These are phyloP conservation scores for Rhabdophis nuchalis DNA, from an alignment of 2,797 vertebrate genomes.

Conservation along the genomic window DNA sequence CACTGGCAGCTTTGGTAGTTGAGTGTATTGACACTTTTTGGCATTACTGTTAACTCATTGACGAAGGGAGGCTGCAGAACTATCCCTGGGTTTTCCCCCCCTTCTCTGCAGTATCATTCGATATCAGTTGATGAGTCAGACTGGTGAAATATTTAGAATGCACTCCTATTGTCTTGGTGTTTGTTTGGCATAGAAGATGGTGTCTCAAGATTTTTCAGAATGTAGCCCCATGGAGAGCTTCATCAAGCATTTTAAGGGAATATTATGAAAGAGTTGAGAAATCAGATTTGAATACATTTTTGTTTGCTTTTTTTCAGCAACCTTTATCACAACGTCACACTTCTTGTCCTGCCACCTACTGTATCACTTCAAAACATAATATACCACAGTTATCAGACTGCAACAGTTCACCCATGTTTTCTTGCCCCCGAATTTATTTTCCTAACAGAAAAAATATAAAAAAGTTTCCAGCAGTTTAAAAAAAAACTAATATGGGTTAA, in stretches of 20 bases:
- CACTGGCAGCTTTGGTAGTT: neutral
- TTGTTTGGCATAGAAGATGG: neutral
- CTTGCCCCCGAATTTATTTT: neutral
- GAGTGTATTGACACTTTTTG: neutral
- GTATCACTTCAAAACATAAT: neutral
- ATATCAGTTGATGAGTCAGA: neutral
- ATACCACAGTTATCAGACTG: neutral
- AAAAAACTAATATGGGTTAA: neutral
- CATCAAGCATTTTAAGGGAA: neutral
- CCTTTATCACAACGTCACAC: neutral
- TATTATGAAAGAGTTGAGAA: neutral
- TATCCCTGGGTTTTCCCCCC: accelerated
- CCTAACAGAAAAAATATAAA: neutral
- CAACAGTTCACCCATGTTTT: neutral
- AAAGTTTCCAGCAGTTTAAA: neutral
- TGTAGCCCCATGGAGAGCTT: neutral
- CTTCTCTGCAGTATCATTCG: neutral
- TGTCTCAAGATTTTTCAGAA: neutral
- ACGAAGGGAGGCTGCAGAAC: neutral
- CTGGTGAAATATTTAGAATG: neutral
- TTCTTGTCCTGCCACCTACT: neutral
- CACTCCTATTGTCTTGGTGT: neutral
- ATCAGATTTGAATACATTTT: neutral
- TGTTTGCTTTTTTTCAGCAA: neutral
- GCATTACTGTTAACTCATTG: accelerated